Evolutionary conservation across 2,797 vertebrate genomes (phyloP).

Genomic region (Halcyon smyrnensis): DNA sequence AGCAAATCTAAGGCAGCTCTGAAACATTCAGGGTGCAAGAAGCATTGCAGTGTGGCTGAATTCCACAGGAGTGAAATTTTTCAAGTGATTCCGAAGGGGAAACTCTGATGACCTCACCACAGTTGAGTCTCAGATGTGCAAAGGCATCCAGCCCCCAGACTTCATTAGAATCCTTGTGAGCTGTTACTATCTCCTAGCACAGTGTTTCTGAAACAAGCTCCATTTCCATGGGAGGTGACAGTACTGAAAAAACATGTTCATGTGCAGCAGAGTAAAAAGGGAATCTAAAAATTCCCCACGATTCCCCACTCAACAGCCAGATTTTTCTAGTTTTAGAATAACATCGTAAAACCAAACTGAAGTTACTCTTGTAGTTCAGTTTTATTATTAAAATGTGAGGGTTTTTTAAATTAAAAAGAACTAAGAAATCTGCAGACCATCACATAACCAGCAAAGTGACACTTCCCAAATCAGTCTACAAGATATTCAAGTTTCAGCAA

Average conservation of each 20-base stretch:
- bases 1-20: slow-evolving; percentile 7
- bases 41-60: background rate
- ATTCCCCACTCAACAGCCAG: background rate
- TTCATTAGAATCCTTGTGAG: slow-evolving; percentile 47
- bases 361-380: background rate
- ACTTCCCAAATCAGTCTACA: background rate
- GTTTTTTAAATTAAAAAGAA: background rate
- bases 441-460: background rate
- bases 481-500: background rate
- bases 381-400: background rate
- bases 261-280: slow-evolving; percentile 22
- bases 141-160: slow-evolving; percentile 54
- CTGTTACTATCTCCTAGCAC: slow-evolving; percentile 54
- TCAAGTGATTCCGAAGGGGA: slow-evolving; percentile 1
- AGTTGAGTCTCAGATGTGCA: slow-evolving; percentile 41
- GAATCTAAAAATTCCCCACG: slow-evolving; percentile 49
- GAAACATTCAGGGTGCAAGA: background rate
- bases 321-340: background rate
- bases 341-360: background rate
- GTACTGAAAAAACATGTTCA: slow-evolving; percentile 52
- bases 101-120: slow-evolving; percentile 11
- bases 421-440: background rate
- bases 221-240: slow-evolving; percentile 46
- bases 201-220: slow-evolving; percentile 35
- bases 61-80: background rate